Base-by-base conservation (phyloP, 2,113 vertebrate species). In the Empidonax traillii region DNA sequence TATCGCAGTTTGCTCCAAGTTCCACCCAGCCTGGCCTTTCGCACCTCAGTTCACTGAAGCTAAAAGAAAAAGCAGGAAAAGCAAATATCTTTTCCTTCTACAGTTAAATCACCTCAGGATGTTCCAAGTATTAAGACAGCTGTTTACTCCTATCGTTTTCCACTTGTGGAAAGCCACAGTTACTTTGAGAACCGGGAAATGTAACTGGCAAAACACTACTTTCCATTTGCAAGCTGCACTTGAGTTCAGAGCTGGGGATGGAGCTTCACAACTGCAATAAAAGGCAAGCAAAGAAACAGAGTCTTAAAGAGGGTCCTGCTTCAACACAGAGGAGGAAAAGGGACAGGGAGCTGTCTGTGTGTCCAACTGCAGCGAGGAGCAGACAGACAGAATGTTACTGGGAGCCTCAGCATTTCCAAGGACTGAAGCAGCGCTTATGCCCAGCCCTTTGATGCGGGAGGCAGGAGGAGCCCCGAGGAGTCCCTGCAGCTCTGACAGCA, bases 91-190 rank as follows among this genome's bases (percentile, higher is more conserved):
- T 73, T 67, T 44, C 28, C 39, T 69, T 24, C 31, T 43, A 13
- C 5, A 62, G 59, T 73, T 88, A 68, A 86, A 65, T 7, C 1
- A 3, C 31, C 56, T 65, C 49, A 56, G 22, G 35, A 39, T 28
- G 59, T 73, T 63, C 65, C 91, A 95, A 74, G 58, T 39, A 62
- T 22, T 75, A 77, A 68, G 46, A 61, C 75, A 68, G 37, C 51
- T 92, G 67, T 76, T 94, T 78, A 84, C 61, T 71, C 24, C 30
- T 49, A 78, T 74, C 65, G 90, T 77, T 91, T 75, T 87, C 83
- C 80, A 81, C 30, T 28, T 39, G 25, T 24, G 52, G 74, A 87
- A 89, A 71, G 69, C 37, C 55, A 66, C 2, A 25, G 53, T 37
- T 85, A 58, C 81, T 58, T 89, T 43, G 63, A 90, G 46, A 90